Evolutionary conservation across 2,797 vertebrate genomes (phyloP).

Genomic region (Girardinus metallicus): DNA sequence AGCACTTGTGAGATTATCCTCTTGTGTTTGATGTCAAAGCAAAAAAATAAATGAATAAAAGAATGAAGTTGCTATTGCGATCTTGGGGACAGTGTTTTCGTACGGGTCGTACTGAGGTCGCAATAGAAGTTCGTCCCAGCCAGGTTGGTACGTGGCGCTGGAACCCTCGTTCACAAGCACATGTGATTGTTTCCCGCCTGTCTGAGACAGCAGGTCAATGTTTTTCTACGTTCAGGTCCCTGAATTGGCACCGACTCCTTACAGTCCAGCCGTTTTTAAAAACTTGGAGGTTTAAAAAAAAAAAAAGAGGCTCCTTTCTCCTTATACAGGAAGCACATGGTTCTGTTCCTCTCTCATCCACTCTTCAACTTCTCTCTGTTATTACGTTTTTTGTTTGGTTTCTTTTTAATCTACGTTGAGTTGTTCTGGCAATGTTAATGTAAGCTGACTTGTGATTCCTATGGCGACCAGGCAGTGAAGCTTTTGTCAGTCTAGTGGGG

Average conservation of each 20-base stretch:
- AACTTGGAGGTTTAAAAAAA: slow-evolving; percentile 9
- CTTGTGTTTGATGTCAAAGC: slow-evolving; percentile 57
- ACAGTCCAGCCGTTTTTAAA: not conserved
- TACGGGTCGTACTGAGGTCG: slow-evolving; percentile 31
- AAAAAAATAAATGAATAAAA: slow-evolving; percentile 18
- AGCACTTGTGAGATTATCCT: slow-evolving; percentile 55
- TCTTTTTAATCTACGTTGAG: slow-evolving; percentile 59
- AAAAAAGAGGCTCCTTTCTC: slow-evolving; percentile 44
- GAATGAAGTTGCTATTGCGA: slow-evolving; percentile 33
- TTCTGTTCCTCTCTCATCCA: slow-evolving; percentile 59
- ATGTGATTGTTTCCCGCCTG: slow-evolving; percentile 51
- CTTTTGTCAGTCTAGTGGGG: slow-evolving; percentile 62
- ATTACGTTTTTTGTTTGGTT: slow-evolving; percentile 22
- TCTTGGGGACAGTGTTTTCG: slow-evolving; percentile 37
- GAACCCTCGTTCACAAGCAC: slow-evolving; percentile 66
- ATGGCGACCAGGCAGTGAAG: slow-evolving; percentile 61
- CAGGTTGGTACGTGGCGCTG: slow-evolving; percentile 27
- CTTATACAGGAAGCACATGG: slow-evolving; percentile 51
- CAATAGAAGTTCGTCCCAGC: slow-evolving; percentile 31
- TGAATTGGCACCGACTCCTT: slow-evolving; percentile 45
- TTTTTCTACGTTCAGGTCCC: slow-evolving; percentile 52
- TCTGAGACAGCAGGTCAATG: slow-evolving; percentile 37
- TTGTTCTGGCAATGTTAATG: slow-evolving; percentile 76
- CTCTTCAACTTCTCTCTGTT: slow-evolving; percentile 51
- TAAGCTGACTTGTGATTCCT: slow-evolving; percentile 75